phyloP scores from a whole-genome alignment of 2,888 invertebrate genomes.

The Drosophila peninsularis region DNA sequence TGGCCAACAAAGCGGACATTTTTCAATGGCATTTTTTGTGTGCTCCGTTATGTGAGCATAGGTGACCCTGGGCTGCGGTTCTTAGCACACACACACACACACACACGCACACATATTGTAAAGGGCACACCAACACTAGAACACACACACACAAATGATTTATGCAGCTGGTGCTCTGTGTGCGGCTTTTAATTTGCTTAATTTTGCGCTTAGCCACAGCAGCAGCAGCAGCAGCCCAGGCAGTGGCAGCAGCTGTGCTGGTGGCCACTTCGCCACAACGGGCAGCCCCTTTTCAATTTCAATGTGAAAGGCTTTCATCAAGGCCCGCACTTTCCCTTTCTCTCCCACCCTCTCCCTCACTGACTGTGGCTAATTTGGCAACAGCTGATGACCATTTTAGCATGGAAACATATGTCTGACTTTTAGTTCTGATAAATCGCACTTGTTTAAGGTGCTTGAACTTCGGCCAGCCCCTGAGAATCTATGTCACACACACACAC shows the following conservation, averaged over 20 bases:
- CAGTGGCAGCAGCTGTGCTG: slow-evolving; percentile 27
- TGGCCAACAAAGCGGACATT: slow-evolving; percentile 66
- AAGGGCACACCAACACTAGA: slow-evolving; percentile 3
- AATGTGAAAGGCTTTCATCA: slow-evolving; percentile 57
- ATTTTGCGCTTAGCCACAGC: slow-evolving; percentile 76
- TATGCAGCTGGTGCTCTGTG: slow-evolving; percentile 70
- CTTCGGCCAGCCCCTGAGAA: background rate
- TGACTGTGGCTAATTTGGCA: slow-evolving; percentile 68
- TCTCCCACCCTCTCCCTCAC: background rate
- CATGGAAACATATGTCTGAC: slow-evolving; percentile 37
- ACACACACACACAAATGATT: slow-evolving; percentile 52
- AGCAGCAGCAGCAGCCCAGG: slow-evolving; percentile 11
- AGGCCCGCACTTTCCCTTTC: slow-evolving; percentile 13
- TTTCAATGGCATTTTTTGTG: slow-evolving; percentile 68
- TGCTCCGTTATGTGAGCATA: slow-evolving; percentile 41
- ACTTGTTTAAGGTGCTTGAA: slow-evolving; percentile 32
- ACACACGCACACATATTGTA: slow-evolving; percentile 19
- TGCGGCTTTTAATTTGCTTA: slow-evolving; percentile 80
- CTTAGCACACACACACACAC: slow-evolving; percentile 14
- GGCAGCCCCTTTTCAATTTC: slow-evolving; percentile 55
- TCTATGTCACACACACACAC: slow-evolving; percentile 7
- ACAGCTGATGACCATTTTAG: slow-evolving; percentile 64
- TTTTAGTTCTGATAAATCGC: slow-evolving; percentile 56
- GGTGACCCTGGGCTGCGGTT: slow-evolving; percentile 68
- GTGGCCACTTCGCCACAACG: slow-evolving; percentile 51